phyloP scores from a whole-genome alignment of 2,113 vertebrate species.

The Narcine bancroftii region DNA sequence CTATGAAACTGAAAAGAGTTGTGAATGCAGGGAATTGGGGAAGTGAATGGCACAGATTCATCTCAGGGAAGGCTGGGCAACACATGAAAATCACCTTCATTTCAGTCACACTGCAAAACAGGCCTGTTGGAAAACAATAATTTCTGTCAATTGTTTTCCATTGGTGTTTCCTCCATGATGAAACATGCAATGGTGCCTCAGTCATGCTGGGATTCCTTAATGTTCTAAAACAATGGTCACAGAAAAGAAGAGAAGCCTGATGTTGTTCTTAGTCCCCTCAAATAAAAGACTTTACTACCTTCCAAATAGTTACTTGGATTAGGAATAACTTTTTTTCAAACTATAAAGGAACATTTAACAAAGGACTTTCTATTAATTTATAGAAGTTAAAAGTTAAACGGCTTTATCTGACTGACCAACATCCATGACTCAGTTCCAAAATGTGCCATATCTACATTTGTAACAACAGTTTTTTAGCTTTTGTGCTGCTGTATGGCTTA shows the following conservation, averaged over 20 bases:
- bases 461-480: too few relatives aligned
- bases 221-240: background rate
- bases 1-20: too few relatives aligned
- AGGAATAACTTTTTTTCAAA: background rate
- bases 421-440: too few relatives aligned
- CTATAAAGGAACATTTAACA: background rate
- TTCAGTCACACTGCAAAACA: background rate
- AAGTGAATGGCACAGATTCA: too few relatives aligned
- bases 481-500: too few relatives aligned
- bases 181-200: background rate
- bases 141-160: conserved; percentile 9
- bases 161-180: background rate
- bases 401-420: too few relatives aligned
- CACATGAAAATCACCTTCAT: background rate
- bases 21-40: too few relatives aligned
- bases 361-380: background rate
- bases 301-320: too few relatives aligned
- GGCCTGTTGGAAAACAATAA: background rate
- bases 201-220: background rate
- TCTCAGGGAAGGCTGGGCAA: too few relatives aligned
- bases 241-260: background rate
- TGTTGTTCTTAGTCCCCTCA: background rate
- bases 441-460: too few relatives aligned
- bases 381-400: too few relatives aligned
- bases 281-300: background rate